Base-by-base conservation (phyloP, 2,888 invertebrate species). In the Cephalotes varians region DNA sequence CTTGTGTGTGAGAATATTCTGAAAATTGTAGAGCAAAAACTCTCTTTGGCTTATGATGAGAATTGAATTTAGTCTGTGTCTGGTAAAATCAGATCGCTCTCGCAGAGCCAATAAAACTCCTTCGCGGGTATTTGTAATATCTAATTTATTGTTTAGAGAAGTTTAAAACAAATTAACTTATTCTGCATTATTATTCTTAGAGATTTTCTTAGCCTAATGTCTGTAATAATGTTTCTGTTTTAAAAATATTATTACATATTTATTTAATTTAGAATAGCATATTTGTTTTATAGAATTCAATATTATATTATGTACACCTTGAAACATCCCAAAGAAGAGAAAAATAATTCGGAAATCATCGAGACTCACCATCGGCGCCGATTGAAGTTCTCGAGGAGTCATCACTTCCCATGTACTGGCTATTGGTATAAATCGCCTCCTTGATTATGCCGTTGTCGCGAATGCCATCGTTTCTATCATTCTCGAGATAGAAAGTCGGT, bases 401-500 rank as follows among this genome's bases (percentile, higher is more conserved):
- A 0, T 72, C 81, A 21, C 58, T 84, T 56, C 72, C 51, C 65
- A 44, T 64, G 15, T 77, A 83, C n/a, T 74, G 81, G 10, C 86
- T 90, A 65, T 92, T 93, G 18, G 90, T 85, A 67, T 93, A 93
- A 73, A 92, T 86, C n/a, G 86, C 81, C 18, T 93, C 93, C 40
- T 92, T 90, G 40, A 83, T 85, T 62, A 72, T 81, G 15, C 64
- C 71, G 49, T 74, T 85, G 40, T 74, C 71, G 15, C 67, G 76
- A 9, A 65, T 18, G 0, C 18, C 51, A 7, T 81, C 84, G 40
- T 77, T 77, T 18, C 40, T 60, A 6, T 74, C 69, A 21, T 86
- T 81, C 21, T 92, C 91, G 73, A 94, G 86, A 64, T 95, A 95
- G 86, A 95, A 95, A 0, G 93, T 94, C 9, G 95, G 94, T 18